Conservation (phyloP, 2,888 invertebrate genomes). For the Heliconius erato region DNA sequence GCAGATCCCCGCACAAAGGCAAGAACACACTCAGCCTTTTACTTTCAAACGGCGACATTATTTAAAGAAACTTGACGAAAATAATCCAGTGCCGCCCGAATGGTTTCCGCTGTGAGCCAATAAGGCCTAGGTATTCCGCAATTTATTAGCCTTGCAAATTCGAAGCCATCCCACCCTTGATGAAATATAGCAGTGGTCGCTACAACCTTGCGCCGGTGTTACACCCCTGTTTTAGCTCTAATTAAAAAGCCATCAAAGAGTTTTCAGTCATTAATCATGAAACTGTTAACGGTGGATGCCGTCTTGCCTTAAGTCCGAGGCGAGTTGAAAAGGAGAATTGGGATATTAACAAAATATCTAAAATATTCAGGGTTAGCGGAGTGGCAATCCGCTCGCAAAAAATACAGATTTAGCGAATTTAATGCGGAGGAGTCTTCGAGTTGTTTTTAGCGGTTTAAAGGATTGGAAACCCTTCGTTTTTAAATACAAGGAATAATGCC, state of each 20-base stretch:
- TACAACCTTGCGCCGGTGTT: slow-evolving; percentile 77
- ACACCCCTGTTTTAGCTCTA: slow-evolving; percentile 86
- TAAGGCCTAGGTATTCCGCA: slow-evolving; percentile 84
- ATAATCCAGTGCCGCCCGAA: slow-evolving; percentile 75
- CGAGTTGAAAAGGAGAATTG: slow-evolving; percentile 79
- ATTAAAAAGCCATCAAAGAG: slow-evolving; percentile 87
- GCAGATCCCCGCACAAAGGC: slow-evolving; percentile 70
- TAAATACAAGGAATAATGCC: slow-evolving; percentile 73
- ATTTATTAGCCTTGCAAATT: slow-evolving; percentile 86
- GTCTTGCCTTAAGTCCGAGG: slow-evolving; percentile 75
- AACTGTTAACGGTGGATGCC: slow-evolving; percentile 85
- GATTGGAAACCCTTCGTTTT: slow-evolving; percentile 76
- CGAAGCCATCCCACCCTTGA: slow-evolving; percentile 75
- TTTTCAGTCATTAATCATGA: slow-evolving; percentile 86
- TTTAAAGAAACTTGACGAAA: slow-evolving; percentile 72
- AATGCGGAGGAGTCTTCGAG: slow-evolving; percentile 74
- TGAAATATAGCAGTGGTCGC: slow-evolving; percentile 83
- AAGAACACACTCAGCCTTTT: slow-evolving; percentile 78
- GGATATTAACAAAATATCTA: slow-evolving; percentile 82
- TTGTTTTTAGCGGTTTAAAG: slow-evolving; percentile 79
- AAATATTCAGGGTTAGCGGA: slow-evolving; percentile 82
- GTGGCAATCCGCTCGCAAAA: slow-evolving; percentile 77
- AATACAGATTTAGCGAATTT: slow-evolving; percentile 76
- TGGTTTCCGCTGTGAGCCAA: slow-evolving; percentile 81
- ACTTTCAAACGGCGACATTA: slow-evolving; percentile 67